Percentiles rank a stretch among this genome's conserved stretches.
phyloP scores from a whole-genome alignment of 2,113 vertebrate species.

The Actenoides lindsayi region DNA sequence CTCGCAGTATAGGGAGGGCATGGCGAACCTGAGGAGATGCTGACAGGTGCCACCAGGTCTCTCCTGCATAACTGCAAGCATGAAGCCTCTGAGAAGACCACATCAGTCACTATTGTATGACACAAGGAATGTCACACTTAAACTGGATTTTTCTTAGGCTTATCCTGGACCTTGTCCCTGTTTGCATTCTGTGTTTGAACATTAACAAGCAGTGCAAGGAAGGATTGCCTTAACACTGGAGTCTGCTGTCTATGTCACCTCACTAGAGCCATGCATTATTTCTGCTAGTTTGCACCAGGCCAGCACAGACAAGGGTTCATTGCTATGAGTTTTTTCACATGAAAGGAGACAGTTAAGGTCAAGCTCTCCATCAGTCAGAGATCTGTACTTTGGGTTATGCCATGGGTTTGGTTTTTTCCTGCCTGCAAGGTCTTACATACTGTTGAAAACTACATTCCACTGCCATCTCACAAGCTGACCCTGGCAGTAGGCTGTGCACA shows the following conservation, averaged over 20 bases:
- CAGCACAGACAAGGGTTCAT: background rate
- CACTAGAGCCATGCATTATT: background rate
- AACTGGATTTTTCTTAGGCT: background rate
- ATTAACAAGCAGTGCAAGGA: background rate
- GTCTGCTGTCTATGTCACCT: background rate
- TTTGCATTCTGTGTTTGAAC: background rate
- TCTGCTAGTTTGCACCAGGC: background rate
- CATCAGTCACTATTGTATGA: background rate
- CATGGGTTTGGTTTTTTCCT: background rate
- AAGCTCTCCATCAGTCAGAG: background rate
- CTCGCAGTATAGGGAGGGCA: background rate
- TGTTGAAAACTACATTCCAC: background rate
- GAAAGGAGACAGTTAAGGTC: background rate
- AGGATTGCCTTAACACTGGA: background rate
- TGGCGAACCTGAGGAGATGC: background rate
- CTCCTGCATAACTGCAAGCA: background rate
- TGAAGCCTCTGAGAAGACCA: background rate
- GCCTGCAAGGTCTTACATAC: background rate
- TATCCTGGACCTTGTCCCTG: background rate
- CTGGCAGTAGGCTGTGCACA: background rate
- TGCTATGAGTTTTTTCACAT: background rate
- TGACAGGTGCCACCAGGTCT: background rate
- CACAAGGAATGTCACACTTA: background rate
- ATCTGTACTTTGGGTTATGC: background rate
- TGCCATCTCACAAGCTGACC: background rate